Evolutionary conservation across 2,888 invertebrate species (phyloP), one percentile per base, ranked within the genome.

Genomic region (Merodon equestris): DNA sequence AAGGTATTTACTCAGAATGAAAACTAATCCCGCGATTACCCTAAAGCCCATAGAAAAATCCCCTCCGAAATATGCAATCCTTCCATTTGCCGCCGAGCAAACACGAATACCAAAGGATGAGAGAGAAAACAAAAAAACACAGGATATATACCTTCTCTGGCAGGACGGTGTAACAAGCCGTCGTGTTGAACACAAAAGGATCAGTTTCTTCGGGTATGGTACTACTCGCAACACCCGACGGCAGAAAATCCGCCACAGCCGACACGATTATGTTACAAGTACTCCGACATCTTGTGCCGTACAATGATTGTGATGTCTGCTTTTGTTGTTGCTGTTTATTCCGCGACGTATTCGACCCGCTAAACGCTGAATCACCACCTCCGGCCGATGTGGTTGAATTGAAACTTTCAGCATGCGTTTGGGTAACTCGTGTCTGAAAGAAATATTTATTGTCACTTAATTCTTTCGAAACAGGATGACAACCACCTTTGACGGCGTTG

Each of bases 191-290:
- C 1, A 86, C 85, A 81, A 88, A 87, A 34, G 88, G 84, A 34
- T 86, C 84, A 17, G 82, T 83, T 56, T 86, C 86, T 67, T 82
- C 83, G 38, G 83, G 81, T 44, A 83, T 71, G 50, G 83, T 83
- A 9, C 70, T 53, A 1, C 27, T 51, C 42, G 75, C 34, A 48
- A 19, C 48, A 36, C 82, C 42, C 15, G 87, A 84, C 14, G 87
- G 84, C 82, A 87, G 82, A 71, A 89, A 88, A 81, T 89, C 86
- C 42, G 89, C 86, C 77, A 90, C 90, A 1, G 91, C 89, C 7
- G 92, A 91, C 50, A 94, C 89, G 12, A 92, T 91, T 64, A 94
- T 93, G 84, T 91, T 93, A 84, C 93, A 93, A 0, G 93, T 93
- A 86, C 93, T 93, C 79, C 90, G 91, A 84, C 93, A 93, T 60